A percentile compares a stretch with the other conserved stretches of the same genome.
These are phyloP conservation scores for Rhinichthys osculus DNA, from an alignment of 2,797 vertebrate genomes.

Conservation along the genomic window DNA sequence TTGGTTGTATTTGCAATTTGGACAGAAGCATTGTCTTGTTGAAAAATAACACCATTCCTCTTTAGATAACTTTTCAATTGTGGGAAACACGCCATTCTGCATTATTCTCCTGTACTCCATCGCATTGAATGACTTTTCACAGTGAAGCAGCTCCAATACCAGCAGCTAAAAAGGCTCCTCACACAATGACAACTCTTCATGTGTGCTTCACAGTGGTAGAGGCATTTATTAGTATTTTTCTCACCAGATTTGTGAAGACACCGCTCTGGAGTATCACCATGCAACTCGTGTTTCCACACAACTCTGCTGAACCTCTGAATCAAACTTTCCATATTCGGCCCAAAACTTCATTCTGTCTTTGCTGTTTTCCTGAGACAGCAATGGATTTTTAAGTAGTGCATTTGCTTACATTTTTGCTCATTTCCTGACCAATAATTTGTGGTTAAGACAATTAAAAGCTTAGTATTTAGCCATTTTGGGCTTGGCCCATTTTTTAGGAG, in stretches of 20 bases:
- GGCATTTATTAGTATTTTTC: not conserved
- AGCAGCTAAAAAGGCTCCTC: not conserved
- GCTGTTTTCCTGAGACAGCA: not conserved
- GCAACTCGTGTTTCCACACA: not conserved
- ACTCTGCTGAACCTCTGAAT: not conserved
- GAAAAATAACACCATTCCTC: not conserved
- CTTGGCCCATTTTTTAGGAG: not conserved
- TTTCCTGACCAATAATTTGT: not conserved
- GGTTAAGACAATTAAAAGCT: not conserved
- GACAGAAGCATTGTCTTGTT: too few species aligned
- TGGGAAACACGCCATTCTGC: not conserved
- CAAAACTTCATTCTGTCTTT: not conserved
- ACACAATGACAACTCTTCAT: not conserved
- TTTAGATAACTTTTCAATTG: not conserved
- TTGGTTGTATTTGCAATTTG: not conserved
- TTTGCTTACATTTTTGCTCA: not conserved
- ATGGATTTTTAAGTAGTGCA: not conserved
- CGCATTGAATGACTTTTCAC: not conserved
- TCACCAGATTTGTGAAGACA: not conserved
- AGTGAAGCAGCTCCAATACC: not conserved
- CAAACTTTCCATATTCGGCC: not conserved
- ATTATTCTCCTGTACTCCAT: not conserved
- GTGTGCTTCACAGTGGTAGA: not conserved
- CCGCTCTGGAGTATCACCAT: not conserved
- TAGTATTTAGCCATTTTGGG: too few species aligned